These are phyloP conservation scores for Choristoneura rosaceana DNA, from an alignment of 2,888 invertebrate genomes.

Conservation along the genomic window DNA sequence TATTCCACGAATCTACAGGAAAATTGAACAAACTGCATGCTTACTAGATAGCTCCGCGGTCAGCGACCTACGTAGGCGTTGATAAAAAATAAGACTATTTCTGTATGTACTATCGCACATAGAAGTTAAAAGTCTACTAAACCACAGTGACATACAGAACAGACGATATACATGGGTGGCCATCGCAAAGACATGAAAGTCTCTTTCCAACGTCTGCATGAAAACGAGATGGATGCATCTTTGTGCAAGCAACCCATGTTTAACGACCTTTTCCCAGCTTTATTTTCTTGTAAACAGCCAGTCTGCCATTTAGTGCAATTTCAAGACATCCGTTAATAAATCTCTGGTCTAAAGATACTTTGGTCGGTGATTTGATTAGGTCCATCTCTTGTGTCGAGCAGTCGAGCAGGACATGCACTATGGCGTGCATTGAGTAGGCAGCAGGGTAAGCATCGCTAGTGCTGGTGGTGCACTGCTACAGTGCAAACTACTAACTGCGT, in stretches of 20 bases:
- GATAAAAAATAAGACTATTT: constrained; percentile 9
- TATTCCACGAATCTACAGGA: background rate
- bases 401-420: no score
- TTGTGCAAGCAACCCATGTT: no score
- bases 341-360: constrained; percentile 24
- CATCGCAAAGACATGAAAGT: background rate
- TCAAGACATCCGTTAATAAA: background rate
- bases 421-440: no score
- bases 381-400: constrained; percentile 63
- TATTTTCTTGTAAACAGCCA: background rate
- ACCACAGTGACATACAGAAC: background rate
- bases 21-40: background rate
- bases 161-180: background rate
- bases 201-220: background rate
- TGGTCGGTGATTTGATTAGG: constrained; percentile 35
- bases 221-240: background rate
- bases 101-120: background rate
- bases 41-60: background rate
- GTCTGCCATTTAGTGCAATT: background rate
- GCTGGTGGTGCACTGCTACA: no score
- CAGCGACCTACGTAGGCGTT: constrained; percentile 6
- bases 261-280: background rate
- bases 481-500: no score
- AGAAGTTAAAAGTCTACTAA: background rate
- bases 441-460: no score